Percentiles rank a stretch among this genome's conserved stretches.
Conservation (phyloP, 2,797 vertebrate species). For the Hylomyscus alleni region DNA sequence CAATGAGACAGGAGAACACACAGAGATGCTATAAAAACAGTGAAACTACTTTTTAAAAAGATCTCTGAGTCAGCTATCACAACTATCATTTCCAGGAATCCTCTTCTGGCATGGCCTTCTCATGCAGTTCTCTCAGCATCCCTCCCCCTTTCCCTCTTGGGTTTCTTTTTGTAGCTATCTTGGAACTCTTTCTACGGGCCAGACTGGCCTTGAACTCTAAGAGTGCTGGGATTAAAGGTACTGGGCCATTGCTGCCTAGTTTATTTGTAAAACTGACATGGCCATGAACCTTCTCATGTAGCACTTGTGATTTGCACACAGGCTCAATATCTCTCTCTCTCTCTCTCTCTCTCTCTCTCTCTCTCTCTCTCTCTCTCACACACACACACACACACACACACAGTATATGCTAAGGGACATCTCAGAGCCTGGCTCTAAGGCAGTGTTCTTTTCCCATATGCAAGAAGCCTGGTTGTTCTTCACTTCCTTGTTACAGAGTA, state of each 20-base stretch:
- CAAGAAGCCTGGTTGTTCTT: no score
- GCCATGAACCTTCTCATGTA: not conserved
- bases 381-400: not conserved
- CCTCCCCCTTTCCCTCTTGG: not conserved
- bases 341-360: no score
- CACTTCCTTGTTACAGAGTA: not conserved
- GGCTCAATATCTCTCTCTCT: no score
- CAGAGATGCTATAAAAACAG: not conserved
- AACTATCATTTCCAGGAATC: constrained; percentile 59
- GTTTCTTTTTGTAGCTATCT: not conserved
- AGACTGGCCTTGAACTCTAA: not conserved
- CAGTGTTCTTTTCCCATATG: not conserved
- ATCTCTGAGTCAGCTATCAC: not conserved
- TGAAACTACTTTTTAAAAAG: constrained; percentile 11
- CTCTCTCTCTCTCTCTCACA: no score
- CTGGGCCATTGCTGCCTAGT: not conserved
- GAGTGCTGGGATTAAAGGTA: not conserved
- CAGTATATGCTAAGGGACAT: not conserved
- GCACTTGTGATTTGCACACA: not conserved
- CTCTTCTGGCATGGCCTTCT: not conserved
- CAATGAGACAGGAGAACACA: not conserved
- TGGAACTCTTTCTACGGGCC: not conserved
- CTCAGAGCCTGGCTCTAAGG: not conserved
- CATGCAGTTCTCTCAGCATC: not conserved
- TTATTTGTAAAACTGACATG: not conserved